Percentiles rank a stretch among this genome's conserved stretches.
Evolutionary conservation across 2,113 vertebrate species (phyloP).

Genomic region (Gobius niger): DNA sequence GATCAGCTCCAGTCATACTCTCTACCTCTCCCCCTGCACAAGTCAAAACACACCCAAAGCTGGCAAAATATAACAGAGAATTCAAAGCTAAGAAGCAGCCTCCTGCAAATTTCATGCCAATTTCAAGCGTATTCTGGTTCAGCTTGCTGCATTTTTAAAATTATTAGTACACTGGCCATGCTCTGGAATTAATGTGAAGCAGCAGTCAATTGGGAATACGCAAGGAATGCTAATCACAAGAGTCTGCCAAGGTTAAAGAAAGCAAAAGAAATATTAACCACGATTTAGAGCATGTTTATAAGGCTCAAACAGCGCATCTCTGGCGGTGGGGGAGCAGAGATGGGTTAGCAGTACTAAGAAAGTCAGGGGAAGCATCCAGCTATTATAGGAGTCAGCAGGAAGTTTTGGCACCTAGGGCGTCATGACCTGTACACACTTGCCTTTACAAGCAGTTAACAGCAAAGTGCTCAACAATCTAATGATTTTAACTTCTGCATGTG

Average conservation of each 20-base stretch:
- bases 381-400: constrained; percentile 36
- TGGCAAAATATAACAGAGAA: constrained; percentile 3
- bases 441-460: constrained; percentile 21
- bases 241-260: not conserved
- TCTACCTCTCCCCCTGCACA: constrained; percentile 8
- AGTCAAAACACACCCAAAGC: constrained; percentile 22
- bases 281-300: not conserved
- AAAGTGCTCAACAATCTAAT: not conserved
- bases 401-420: constrained; percentile 25
- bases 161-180: constrained; percentile 1
- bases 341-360: constrained; percentile 39
- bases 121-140: constrained; percentile 7
- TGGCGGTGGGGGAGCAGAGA: constrained; percentile 33
- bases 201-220: not conserved
- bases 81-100: constrained; percentile 1
- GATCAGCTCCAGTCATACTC: constrained; percentile 20
- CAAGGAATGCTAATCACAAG: constrained; percentile 5
- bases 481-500: not conserved
- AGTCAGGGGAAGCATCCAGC: constrained; percentile 32
- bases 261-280: constrained; percentile 5
- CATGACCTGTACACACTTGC: constrained; percentile 30
- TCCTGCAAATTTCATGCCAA: not conserved
- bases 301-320: constrained; percentile 30
- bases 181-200: not conserved
- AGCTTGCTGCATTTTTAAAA: not conserved